phyloP scores from a whole-genome alignment of 1,140 invertebrate genomes.

The Eriosoma lanigerum region DNA sequence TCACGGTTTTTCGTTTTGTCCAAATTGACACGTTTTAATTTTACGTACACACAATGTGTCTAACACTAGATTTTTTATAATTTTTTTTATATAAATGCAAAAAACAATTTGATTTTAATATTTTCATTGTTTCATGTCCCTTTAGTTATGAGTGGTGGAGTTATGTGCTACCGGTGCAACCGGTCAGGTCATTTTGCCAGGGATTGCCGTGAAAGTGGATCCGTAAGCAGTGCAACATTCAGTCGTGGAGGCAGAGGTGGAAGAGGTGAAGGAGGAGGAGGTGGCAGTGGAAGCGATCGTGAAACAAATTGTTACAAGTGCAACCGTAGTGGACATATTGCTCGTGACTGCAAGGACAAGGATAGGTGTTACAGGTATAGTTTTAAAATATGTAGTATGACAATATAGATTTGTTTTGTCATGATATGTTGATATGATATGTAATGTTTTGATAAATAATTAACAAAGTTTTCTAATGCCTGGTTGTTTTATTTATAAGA shows the following conservation, averaged over 20 bases:
- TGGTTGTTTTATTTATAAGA: too few relatives aligned
- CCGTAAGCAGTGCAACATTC: slow-evolving; percentile 17
- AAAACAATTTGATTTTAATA: neutral
- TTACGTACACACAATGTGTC: too few relatives aligned
- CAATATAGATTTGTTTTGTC: too few relatives aligned
- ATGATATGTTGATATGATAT: too few relatives aligned
- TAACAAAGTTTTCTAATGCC: too few relatives aligned
- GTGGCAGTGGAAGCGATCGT: slow-evolving; percentile 63
- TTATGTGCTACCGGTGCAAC: slow-evolving; percentile 95
- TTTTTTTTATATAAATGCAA: too few relatives aligned
- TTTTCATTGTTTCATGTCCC: neutral
- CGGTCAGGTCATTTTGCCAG: slow-evolving; percentile 88
- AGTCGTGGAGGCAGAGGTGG: slow-evolving; percentile 53
- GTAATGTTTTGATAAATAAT: too few relatives aligned
- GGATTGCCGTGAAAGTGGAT: slow-evolving; percentile 74
- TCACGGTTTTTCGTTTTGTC: neutral
- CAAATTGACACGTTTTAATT: neutral
- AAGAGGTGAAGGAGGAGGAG: slow-evolving; percentile 57
- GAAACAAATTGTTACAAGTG: slow-evolving; percentile 77
- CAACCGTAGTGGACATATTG: slow-evolving; percentile 83
- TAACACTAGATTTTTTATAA: neutral
- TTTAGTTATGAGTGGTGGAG: slow-evolving; percentile 60
- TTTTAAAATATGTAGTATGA: too few relatives aligned
- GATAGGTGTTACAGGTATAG: slow-evolving; percentile 52
- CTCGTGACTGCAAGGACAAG: slow-evolving; percentile 75